Percentiles rank a stretch among this genome's conserved stretches.
These are phyloP conservation scores for Gallinago jamesoni DNA, from an alignment of 2,113 vertebrate genomes.

Conservation along the genomic window DNA sequence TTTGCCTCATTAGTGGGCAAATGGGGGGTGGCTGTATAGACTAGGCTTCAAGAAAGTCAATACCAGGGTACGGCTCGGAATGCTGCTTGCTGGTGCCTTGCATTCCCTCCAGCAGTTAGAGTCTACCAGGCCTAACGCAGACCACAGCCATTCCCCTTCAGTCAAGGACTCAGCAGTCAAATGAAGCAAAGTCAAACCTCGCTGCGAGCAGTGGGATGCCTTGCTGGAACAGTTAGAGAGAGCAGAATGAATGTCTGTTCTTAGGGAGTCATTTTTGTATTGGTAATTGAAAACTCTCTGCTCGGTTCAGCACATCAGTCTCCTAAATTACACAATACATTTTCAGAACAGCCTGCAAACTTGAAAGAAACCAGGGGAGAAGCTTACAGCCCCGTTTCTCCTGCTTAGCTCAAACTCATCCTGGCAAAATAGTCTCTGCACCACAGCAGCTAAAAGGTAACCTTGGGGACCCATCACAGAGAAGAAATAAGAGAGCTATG, in stretches of 20 bases:
- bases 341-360: slow-evolving; percentile 25
- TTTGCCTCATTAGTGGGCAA: background rate
- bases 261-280: background rate
- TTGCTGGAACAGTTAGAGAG: background rate
- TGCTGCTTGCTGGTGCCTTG: background rate
- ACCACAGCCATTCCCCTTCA: background rate
- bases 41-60: background rate
- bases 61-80: background rate
- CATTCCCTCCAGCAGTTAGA: background rate
- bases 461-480: background rate
- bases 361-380: background rate
- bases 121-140: background rate
- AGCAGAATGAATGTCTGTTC: background rate
- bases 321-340: slow-evolving; percentile 17
- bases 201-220: background rate
- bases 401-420: background rate
- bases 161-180: background rate
- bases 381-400: background rate
- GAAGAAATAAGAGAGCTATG: background rate
- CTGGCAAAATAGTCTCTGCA: background rate
- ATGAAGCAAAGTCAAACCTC: background rate
- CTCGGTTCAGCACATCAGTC: slow-evolving; percentile 3
- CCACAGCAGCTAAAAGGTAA: background rate
- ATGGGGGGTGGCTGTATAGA: background rate
- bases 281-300: slow-evolving; percentile 17